Percentiles rank a stretch among this genome's conserved stretches.
Conservation (phyloP, 2,113 vertebrate species). For the Pluvianellus socialis region DNA sequence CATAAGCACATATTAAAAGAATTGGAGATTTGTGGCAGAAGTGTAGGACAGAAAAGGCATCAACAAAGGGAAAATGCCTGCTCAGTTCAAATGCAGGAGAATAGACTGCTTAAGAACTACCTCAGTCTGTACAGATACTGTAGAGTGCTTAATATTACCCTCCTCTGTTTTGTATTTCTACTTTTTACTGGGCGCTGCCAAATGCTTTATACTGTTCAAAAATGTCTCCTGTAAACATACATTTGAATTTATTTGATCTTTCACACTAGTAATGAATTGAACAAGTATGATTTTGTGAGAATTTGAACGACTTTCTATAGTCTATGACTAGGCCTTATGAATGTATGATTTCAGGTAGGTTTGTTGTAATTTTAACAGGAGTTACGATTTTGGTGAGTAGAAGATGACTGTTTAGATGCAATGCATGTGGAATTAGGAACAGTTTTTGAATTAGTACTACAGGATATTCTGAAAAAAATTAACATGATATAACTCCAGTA, state of each 20-base stretch:
- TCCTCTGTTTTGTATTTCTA: not conserved
- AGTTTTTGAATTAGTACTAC: not conserved
- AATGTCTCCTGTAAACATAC: not conserved
- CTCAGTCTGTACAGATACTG: accelerated
- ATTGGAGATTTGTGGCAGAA: not conserved
- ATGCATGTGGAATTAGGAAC: not conserved
- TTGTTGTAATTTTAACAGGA: not conserved
- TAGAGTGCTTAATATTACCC: not conserved
- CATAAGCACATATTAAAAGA: not conserved
- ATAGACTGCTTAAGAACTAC: not conserved
- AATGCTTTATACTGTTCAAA: not conserved
- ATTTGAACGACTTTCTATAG: not conserved
- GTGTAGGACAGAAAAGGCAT: not conserved
- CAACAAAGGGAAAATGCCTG: not conserved
- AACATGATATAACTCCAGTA: not conserved
- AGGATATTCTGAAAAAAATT: not conserved
- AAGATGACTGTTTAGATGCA: not conserved
- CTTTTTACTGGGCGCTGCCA: not conserved
- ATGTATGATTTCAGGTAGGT: not conserved
- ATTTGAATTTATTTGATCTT: not conserved
- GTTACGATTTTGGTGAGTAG: not conserved
- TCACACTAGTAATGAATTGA: not conserved
- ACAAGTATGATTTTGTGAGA: not conserved
- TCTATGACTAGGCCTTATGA: not conserved
- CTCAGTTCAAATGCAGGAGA: not conserved